Percentiles rank a stretch among this genome's conserved stretches.
These are phyloP conservation scores for Trichomalopsis sarcophagae DNA, from an alignment of 1,140 invertebrate species.

Conservation along the genomic window DNA sequence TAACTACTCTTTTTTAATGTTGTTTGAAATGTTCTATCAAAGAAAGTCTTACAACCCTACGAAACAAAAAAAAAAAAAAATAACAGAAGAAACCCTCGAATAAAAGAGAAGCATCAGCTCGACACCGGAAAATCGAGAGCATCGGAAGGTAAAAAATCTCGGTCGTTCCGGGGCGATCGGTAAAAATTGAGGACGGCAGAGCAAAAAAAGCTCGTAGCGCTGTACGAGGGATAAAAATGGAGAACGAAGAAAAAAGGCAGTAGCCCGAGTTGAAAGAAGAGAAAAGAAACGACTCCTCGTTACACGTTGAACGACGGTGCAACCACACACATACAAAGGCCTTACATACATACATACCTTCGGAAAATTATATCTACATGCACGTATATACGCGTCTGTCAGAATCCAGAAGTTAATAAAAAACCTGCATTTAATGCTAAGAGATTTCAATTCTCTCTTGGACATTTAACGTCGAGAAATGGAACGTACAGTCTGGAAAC, in stretches of 20 bases:
- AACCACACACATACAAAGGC: background rate
- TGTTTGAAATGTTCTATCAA: too few relatives aligned
- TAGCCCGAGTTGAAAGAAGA: background rate
- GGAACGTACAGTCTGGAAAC: slow-evolving; percentile 12
- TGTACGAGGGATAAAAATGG: slow-evolving; percentile 6
- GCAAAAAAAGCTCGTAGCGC: background rate
- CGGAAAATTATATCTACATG: slow-evolving; percentile 29
- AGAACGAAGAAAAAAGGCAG: background rate
- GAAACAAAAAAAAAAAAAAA: background rate
- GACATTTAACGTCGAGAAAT: slow-evolving; percentile 5
- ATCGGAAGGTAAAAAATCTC: slow-evolving; percentile 26
- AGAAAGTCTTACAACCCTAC: too few relatives aligned
- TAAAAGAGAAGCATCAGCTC: background rate
- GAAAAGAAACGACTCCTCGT: slow-evolving; percentile 35
- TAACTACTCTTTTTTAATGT: too few relatives aligned
- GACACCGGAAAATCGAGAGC: background rate
- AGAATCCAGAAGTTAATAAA: slow-evolving; percentile 21
- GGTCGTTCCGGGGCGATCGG: slow-evolving; percentile 19
- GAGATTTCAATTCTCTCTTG: slow-evolving; percentile 1
- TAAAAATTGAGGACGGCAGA: slow-evolving; percentile 24
- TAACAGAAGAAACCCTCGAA: background rate
- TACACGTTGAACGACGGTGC: background rate
- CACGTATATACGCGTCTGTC: background rate
- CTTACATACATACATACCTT: too few relatives aligned
- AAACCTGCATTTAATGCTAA: background rate